These are phyloP conservation scores for Pseudochromis fuscus DNA, from an alignment of 2,797 vertebrate genomes.

Conservation along the genomic window DNA sequence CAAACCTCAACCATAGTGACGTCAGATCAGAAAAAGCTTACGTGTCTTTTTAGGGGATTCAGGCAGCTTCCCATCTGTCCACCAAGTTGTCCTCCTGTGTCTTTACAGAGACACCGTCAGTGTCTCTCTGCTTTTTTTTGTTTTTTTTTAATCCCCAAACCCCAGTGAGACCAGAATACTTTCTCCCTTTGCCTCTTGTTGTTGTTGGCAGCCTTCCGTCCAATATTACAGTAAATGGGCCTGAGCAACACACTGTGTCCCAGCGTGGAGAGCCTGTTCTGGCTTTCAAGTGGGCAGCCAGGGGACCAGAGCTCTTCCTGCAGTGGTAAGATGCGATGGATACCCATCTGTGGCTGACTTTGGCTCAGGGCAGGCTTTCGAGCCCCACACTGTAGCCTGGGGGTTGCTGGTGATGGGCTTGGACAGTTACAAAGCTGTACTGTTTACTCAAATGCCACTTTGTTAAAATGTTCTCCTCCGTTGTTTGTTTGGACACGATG, in stretches of 20 bases:
- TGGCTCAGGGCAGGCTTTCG: slow-evolving; percentile 22
- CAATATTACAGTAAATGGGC: slow-evolving; percentile 65
- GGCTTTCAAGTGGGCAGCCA: slow-evolving; percentile 63
- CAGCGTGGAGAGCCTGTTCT: slow-evolving; percentile 45
- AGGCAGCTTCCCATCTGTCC: background rate
- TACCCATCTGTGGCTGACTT: slow-evolving; percentile 46
- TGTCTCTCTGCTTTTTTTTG: slow-evolving; percentile 30
- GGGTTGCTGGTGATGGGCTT: slow-evolving; percentile 22
- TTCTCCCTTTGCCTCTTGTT: slow-evolving; percentile 58
- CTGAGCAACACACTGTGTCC: slow-evolving; percentile 61
- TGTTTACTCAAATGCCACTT: slow-evolving; percentile 48
- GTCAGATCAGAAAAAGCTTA: too few species aligned
- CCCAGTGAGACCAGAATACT: slow-evolving; percentile 62
- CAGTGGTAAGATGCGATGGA: slow-evolving; percentile 43
- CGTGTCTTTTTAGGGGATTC: too few species aligned
- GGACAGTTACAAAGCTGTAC: slow-evolving; percentile 26
- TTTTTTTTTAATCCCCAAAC: slow-evolving; percentile 12
- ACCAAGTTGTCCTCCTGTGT: background rate
- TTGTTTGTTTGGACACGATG: slow-evolving; percentile 68
- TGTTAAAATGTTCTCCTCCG: slow-evolving; percentile 48
- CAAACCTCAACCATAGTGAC: too few species aligned
- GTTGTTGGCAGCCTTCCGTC: slow-evolving; percentile 66
- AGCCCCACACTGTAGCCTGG: slow-evolving; percentile 6
- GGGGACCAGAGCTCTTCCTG: slow-evolving; percentile 42
- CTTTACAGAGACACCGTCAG: slow-evolving; percentile 21